A percentile compares a stretch with the other conserved stretches of the same genome.
Conservation (phyloP, 1,140 invertebrate genomes). For the Hylaeus volcanicus region DNA sequence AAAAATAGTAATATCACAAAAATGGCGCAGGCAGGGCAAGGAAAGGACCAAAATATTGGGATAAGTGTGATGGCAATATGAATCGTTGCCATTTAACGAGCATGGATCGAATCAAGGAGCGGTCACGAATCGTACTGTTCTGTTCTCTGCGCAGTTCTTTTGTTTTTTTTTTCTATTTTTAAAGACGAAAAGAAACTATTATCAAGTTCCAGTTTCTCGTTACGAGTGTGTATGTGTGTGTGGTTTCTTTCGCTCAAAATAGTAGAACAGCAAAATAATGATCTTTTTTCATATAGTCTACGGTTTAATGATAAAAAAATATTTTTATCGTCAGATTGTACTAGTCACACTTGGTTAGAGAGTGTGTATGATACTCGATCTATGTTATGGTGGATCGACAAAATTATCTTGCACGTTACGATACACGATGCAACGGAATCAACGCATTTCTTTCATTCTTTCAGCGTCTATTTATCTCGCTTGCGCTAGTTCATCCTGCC, state of each 20-base stretch:
- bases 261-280: conserved; percentile 43
- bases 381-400: background rate
- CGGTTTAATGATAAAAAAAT: conserved; percentile 24
- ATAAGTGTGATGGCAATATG: conserved; percentile 64
- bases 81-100: conserved; percentile 66
- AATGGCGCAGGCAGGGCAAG: conserved; percentile 73
- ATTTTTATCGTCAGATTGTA: conserved; percentile 32
- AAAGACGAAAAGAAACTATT: conserved; percentile 15
- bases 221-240: background rate
- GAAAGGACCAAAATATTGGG: conserved; percentile 71
- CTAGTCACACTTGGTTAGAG: conserved; percentile 2
- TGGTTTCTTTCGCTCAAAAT: background rate
- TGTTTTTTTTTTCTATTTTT: background rate
- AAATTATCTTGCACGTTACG: background rate
- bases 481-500: conserved; percentile 64
- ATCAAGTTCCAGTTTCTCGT: background rate
- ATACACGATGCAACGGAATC: conserved; percentile 11
- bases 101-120: conserved; percentile 71
- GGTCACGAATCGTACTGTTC: conserved; percentile 57
- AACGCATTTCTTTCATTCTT: conserved; percentile 14
- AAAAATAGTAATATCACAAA: conserved; percentile 79
- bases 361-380: conserved; percentile 11
- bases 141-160: conserved; percentile 46
- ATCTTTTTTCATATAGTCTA: conserved; percentile 33
- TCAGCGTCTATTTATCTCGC: conserved; percentile 53